phyloP scores from a whole-genome alignment of 1,140 invertebrate species.

The Augochlora pura region DNA sequence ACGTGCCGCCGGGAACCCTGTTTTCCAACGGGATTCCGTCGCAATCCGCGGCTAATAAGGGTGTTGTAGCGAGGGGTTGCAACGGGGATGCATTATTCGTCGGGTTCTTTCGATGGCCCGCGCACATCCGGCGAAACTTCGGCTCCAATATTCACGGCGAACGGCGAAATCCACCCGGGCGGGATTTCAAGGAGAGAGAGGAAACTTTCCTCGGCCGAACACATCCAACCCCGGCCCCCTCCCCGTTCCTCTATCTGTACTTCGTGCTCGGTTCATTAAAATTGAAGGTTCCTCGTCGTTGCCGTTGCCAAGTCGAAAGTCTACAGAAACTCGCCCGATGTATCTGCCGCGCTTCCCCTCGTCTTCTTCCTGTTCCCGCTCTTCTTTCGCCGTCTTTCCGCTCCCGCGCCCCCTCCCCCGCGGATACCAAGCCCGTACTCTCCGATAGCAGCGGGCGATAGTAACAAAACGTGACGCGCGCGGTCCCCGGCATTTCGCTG shows the following conservation, averaged over 20 bases:
- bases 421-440: no score
- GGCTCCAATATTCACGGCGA: constrained; percentile 55
- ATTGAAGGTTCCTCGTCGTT: constrained; percentile 60
- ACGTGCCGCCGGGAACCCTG: no score
- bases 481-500: constrained; percentile 22
- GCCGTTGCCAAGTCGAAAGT: constrained; percentile 59
- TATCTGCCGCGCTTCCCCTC: background rate
- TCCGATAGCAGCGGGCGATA: background rate
- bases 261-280: constrained; percentile 60
- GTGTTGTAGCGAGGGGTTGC: constrained; percentile 9
- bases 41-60: constrained; percentile 12
- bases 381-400: background rate
- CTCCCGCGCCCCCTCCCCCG: background rate
- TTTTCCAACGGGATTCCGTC: background rate
- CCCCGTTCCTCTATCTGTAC: constrained; percentile 26
- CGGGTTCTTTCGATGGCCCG: background rate
- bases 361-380: background rate
- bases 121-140: constrained; percentile 43
- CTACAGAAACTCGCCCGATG: constrained; percentile 40
- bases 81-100: constrained; percentile 26
- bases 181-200: constrained; percentile 42
- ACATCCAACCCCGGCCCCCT: background rate
- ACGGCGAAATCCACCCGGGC: constrained; percentile 39
- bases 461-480: constrained; percentile 35
- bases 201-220: constrained; percentile 53